Base-by-base conservation (phyloP, 2,888 invertebrate species). In the Synergus laeviventris region DNA sequence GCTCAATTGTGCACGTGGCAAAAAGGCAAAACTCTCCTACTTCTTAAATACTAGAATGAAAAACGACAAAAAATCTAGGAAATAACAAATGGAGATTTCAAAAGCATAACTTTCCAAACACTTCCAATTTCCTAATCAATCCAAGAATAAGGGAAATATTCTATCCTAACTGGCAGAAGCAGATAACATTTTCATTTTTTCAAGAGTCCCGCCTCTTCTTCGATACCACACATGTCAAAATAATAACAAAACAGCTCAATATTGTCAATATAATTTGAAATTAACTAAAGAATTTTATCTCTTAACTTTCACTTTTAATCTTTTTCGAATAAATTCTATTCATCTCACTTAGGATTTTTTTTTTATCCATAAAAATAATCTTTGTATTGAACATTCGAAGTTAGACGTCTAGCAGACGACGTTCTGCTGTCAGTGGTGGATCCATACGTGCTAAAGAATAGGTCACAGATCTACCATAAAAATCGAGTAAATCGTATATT, bases 401-500 rank as follows among this genome's bases (percentile, higher is more conserved):
- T 31, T 60, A 60, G 8, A 8, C 31, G 45, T 36, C 4, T 1
- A 70, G 70, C 70, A 70, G 70, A 70, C 70, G 70, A 70, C 70
- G 24, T 56, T 31, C n/a, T 8, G 1, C 36, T 70, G 49, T 70
- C 70, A 70, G 18, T 70, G 49, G 18, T 70, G 49, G 66, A 70
- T 70, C 49, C 62, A 62, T 62, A 56, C 56, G 49, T 49, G 49
- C 66, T 49, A 76, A 61, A 76, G 70, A 73, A 77, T 70, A 77
- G 77, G 78, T 73, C 78, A 77, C 62, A 77, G 77, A 77, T 73
- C 78, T 76, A 76, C 73, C 78, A 84, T 85, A 84, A 85, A 84
- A 85, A 79, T 79, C 38, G 75, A 79, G 80, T 38, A 31, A 76
- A 76, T 74, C 60, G 74, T 79, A 64, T 79, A 70, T 75, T 64